phyloP scores from a whole-genome alignment of 2,797 vertebrate species.

The Centropyge bicolor region DNA sequence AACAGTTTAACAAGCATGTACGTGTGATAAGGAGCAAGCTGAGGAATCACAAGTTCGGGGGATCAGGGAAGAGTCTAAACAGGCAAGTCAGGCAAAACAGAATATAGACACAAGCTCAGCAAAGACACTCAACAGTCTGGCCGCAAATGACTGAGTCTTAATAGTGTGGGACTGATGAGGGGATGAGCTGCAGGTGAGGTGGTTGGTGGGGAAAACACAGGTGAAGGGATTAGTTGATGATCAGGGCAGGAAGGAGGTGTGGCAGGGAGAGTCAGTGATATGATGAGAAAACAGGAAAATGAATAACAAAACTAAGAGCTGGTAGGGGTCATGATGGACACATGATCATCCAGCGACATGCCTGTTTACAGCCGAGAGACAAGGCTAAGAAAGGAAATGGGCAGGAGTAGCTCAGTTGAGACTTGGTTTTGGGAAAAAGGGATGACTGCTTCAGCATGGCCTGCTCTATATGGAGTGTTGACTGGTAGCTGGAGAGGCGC shows the following conservation, averaged over 20 bases:
- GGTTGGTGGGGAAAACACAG: too few species aligned
- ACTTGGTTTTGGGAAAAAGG: too few species aligned
- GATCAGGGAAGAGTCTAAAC: background rate
- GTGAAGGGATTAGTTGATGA: background rate
- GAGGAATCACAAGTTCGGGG: background rate
- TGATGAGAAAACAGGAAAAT: too few species aligned
- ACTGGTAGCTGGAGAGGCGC: too few species aligned
- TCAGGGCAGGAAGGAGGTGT: too few species aligned
- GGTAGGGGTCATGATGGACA: background rate
- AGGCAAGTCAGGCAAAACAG: background rate
- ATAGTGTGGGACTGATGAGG: background rate
- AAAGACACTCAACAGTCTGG: background rate
- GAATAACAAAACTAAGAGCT: too few species aligned
- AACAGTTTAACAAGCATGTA: too few species aligned
- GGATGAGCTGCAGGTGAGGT: background rate
- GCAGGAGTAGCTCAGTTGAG: too few species aligned
- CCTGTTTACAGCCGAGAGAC: background rate
- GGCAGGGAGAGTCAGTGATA: too few species aligned
- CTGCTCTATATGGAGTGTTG: too few species aligned
- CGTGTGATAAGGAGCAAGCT: background rate
- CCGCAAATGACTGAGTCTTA: background rate
- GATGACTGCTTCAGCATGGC: too few species aligned
- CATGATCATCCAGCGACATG: background rate
- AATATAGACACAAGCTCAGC: background rate
- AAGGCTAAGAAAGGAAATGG: conserved; percentile 37